Base-by-base conservation (phyloP, 92 coral and sea anemone species). In the Palythoa caribaeorum region DNA sequence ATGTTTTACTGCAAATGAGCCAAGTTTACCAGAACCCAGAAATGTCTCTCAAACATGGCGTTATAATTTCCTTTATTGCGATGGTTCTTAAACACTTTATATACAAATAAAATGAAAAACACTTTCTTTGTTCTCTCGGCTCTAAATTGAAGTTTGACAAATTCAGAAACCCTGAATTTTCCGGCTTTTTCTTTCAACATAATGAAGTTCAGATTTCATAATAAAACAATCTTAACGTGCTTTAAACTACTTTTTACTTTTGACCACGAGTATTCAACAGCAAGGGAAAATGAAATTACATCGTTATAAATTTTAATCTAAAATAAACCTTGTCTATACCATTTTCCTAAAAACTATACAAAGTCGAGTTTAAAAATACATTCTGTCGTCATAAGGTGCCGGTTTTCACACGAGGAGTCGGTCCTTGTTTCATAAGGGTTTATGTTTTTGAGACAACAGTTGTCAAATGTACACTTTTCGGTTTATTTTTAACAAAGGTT, bases 61-160 rank as follows among this genome's bases (percentile, higher is more conserved):
- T 81, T 66, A 14, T 69, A 66, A 14, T 65, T 77, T 81, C 71
- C 47, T 81, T 81, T 81, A 81, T 65, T 81, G 76, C 19, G 66
- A 66, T 65, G 44, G 47, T 66, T 69, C 74, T 81, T 39, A 68
- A 39, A 68, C 38, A 81, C 71, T 65, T 81, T 81, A 28, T 28
- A 28, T 28, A 81, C 86, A 81, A 48, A 8, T 71, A 66, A 9
- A 8, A 37, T 66, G 75, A 53, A 81, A 28, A 65, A 68, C 75
- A 21, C 6, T 69, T 66, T 40, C 76, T 65, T 81, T 48, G 57
- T 14, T 21, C 13, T 66, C 14, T 69, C n/a, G 6, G 20, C 21
- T 21, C 65, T 76, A 70, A 20, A 70, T 70, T 70, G 75, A 35
- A 63, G 70, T 63, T 17, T 63, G 28, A 19, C n/a, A 17, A 13